A percentile compares a stretch with the other conserved stretches of the same genome.
Conservation (phyloP, 1,140 invertebrate genomes). For the Mamestra configurata region DNA sequence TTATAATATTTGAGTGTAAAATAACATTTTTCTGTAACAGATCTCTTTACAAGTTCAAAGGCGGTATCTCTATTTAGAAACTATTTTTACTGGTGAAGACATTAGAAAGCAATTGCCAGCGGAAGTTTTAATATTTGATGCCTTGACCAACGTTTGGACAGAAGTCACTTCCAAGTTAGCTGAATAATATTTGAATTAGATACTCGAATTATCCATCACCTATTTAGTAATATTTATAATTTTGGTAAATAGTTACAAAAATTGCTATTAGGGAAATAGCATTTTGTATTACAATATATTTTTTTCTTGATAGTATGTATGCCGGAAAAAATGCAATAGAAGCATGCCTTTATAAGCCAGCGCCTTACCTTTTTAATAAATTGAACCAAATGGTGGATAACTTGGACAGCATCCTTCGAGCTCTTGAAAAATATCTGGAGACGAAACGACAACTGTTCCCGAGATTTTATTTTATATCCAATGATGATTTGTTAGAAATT, state of each 20-base stretch:
- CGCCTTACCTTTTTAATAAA: conserved; percentile 89
- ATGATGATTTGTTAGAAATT: conserved; percentile 96
- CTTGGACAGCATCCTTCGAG: conserved; percentile 91
- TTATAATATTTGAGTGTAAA: too few species aligned
- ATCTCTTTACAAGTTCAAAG: conserved; percentile 92
- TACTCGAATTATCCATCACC: too few species aligned
- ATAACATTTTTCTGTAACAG: conserved; percentile 59
- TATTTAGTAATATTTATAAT: too few species aligned
- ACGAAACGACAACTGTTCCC: conserved; percentile 95
- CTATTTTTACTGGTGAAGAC: conserved; percentile 95
- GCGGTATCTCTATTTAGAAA: conserved; percentile 94
- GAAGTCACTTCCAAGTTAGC: conserved; percentile 90
- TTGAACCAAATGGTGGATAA: conserved; percentile 90
- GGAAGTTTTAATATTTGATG: conserved; percentile 93
- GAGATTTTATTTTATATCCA: conserved; percentile 94
- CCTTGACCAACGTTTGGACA: conserved; percentile 91
- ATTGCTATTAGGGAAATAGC: too few species aligned
- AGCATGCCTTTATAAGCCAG: conserved; percentile 88
- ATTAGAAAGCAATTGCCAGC: conserved; percentile 94
- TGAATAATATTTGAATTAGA: conserved; percentile 25
- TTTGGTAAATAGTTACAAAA: too few species aligned
- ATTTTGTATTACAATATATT: background rate
- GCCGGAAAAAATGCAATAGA: conserved; percentile 88
- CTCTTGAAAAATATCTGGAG: conserved; percentile 94
- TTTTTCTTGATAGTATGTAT: conserved; percentile 82